phyloP scores from a whole-genome alignment of 1,140 invertebrate genomes.

The Phymastichus coffea region DNA sequence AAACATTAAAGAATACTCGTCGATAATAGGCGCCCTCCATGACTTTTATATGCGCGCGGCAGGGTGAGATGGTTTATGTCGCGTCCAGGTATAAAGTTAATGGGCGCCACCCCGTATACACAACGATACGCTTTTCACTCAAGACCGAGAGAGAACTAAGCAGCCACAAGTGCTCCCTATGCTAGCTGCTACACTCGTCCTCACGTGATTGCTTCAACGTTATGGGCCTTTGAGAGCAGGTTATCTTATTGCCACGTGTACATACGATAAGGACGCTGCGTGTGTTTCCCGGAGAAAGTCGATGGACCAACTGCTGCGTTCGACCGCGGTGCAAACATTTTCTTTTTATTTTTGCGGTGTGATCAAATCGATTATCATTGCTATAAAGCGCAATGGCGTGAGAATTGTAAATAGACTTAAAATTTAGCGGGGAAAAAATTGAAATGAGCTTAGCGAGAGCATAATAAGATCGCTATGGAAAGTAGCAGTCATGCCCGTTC shows the following conservation, averaged over 20 bases:
- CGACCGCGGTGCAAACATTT: no score
- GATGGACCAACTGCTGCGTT: no score
- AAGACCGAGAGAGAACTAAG: background rate
- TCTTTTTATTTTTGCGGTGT: no score
- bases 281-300: no score
- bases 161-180: background rate
- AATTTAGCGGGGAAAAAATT: no score
- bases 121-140: slow-evolving; percentile 34
- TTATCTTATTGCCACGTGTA: no score
- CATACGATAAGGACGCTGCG: no score
- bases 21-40: slow-evolving; percentile 34
- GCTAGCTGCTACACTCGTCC: slow-evolving; percentile 17
- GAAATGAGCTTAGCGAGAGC: slow-evolving; percentile 1
- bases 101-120: slow-evolving; percentile 39
- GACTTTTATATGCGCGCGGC: slow-evolving; percentile 46
- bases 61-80: slow-evolving; percentile 42
- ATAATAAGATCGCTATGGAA: slow-evolving; percentile 23
- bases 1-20: slow-evolving; percentile 33
- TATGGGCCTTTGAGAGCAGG: slow-evolving; percentile 6
- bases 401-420: no score
- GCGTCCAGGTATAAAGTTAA: slow-evolving; percentile 55
- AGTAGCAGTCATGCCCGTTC: slow-evolving; percentile 19
- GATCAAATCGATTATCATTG: no score
- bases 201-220: slow-evolving; percentile 21
- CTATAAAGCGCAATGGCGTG: no score